Evolutionary conservation across 1,140 invertebrate genomes (phyloP).

Genomic region (Tetragonula clypearis): DNA sequence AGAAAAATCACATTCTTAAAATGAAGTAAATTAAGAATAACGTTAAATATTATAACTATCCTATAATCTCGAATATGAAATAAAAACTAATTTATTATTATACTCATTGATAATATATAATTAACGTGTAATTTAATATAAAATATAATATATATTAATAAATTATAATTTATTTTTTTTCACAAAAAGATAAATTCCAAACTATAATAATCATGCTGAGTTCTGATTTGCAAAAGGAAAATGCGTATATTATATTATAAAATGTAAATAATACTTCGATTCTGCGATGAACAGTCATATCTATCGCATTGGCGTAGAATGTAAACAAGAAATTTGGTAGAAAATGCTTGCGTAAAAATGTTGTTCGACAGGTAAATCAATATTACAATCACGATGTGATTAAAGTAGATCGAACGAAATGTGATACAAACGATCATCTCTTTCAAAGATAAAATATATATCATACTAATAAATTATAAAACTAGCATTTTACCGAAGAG

Average conservation of each 20-base stretch:
- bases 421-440: neutral
- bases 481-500: neutral
- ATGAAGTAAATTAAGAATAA: neutral
- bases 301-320: neutral
- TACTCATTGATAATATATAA: no score
- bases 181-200: no score
- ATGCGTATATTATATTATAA: neutral
- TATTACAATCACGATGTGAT: neutral
- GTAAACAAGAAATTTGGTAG: constrained; percentile 9
- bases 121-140: no score
- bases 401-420: neutral
- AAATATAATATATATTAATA: no score
- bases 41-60: neutral
- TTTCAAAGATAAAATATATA: neutral
- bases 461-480: neutral
- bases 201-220: neutral
- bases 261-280: neutral
- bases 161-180: no score
- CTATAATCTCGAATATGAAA: no score
- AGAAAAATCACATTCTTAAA: neutral
- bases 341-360: neutral
- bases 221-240: neutral
- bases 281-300: neutral
- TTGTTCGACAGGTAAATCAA: neutral
- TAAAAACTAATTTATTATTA: no score